Base-by-base conservation (phyloP, 53 echinoderm and acorn worm species). In the Holothuria scabra region DNA sequence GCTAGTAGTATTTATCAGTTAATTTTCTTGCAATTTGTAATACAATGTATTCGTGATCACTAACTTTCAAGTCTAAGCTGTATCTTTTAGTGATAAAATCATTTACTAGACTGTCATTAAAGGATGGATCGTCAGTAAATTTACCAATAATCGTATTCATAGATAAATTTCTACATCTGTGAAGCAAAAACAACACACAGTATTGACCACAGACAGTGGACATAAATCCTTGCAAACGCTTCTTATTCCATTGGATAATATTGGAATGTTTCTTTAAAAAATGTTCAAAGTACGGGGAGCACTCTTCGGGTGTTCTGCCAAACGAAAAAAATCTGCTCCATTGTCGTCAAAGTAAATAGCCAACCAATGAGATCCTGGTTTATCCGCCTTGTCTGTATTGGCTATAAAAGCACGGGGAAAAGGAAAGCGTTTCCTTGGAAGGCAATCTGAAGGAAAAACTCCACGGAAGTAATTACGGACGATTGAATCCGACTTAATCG, bases 151-250 rank as follows among this genome's bases (percentile, higher is more conserved):
- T 80, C 8, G 18, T 60, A 31, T 56, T 19, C 80, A 80, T 80
- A 59, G 59, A 60, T 22, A 60, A 59, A 60, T 38, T 76, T 49
- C 88, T 74, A n/a, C 69, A 63, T 28, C 93, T 85, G 23, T 93
- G 91, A 13, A 84, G 30, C 6, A 88, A 66, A 29, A 64, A 93
- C 16, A 79, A 91, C 7, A 88, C 23, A 19, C 75, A 75, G 46
- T 75, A 75, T n/a, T 93, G 93, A 56, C 93, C 90, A 66, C 90
- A 93, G 7, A 90, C 90, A 0, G 90, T 63, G 13, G 90, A 93
- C 30, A 85, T 66, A 0, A 56, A n/a, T 55, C 87, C 90, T 21
- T 93, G 90, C 26, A 90, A 31, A 22, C 86, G 88, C 25, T 68
- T 28, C 5, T 25, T 9, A 24, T 90, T 44, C 44, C 69, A 21